A percentile compares a stretch with the other conserved stretches of the same genome.
These are phyloP conservation scores for Dioctria rufipes DNA, from an alignment of 2,888 invertebrate species.

Conservation along the genomic window DNA sequence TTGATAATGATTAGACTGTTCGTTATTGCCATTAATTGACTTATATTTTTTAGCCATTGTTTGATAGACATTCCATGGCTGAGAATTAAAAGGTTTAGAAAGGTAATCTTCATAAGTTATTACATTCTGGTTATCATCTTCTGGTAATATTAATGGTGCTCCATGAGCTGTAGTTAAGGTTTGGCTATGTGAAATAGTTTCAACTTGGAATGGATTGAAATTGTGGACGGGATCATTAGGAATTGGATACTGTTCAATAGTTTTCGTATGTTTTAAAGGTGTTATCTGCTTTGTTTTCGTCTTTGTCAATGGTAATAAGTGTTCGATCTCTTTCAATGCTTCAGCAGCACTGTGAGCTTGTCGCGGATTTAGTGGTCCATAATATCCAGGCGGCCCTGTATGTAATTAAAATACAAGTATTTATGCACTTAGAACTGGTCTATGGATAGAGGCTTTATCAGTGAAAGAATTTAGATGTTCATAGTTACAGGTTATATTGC, in stretches of 20 bases:
- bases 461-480: neutral
- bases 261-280: conserved; percentile 5
- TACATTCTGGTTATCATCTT: neutral
- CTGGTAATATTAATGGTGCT: conserved; percentile 52
- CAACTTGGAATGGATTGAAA: conserved; percentile 63
- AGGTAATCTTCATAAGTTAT: conserved; percentile 14
- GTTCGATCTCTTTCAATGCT: conserved; percentile 58
- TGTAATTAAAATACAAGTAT: conserved; percentile 47
- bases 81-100: conserved; percentile 26
- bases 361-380: conserved; percentile 45
- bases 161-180: conserved; percentile 69
- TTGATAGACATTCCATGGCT: conserved; percentile 60
- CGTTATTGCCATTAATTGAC: neutral
- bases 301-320: conserved; percentile 55
- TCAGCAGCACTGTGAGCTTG: conserved; percentile 54
- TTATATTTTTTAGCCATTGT: conserved; percentile 57
- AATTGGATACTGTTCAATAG: conserved; percentile 59
- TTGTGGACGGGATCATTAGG: conserved; percentile 57
- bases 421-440: conserved; percentile 25
- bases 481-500: neutral
- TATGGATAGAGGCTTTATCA: neutral
- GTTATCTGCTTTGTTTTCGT: conserved; percentile 23
- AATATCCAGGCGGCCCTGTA: conserved; percentile 53
- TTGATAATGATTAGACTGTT: neutral
- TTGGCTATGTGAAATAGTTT: conserved; percentile 68